Evolutionary conservation across 35 echinoderm and acorn worm species (phyloP).

Genomic region (Ophiothrix spiculata): DNA sequence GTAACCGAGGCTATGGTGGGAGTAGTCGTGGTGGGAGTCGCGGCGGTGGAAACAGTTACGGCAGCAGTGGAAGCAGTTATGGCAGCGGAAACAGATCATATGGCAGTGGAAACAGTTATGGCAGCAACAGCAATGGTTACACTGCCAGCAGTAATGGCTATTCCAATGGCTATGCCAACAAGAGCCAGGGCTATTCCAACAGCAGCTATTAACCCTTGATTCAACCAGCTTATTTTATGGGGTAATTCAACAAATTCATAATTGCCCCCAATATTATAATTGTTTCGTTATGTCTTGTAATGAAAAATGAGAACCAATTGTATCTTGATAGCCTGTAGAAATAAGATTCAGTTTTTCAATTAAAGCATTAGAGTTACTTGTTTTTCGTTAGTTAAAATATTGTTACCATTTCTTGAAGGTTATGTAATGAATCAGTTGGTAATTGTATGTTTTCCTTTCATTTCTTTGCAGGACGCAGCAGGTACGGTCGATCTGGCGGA

Average conservation of each 20-base stretch:
- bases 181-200: no score
- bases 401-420: no score
- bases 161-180: no score
- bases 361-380: no score
- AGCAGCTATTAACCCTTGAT: background rate
- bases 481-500: slow-evolving; percentile 6
- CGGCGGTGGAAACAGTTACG: background rate
- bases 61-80: no score
- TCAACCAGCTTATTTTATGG: slow-evolving; percentile 2
- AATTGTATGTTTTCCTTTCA: background rate
- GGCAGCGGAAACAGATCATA: background rate
- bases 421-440: background rate
- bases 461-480: slow-evolving; percentile 33
- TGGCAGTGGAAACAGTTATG: background rate
- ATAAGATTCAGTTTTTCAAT: no score
- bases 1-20: no score
- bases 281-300: background rate
- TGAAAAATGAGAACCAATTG: background rate
- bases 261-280: slow-evolving; percentile 6
- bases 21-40: background rate
- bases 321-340: background rate
- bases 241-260: background rate
- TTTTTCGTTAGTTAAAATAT: no score
- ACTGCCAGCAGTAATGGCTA: background rate
- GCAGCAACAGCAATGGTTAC: background rate